A percentile compares a stretch with the other conserved stretches of the same genome.
Evolutionary conservation across 2,888 invertebrate species (phyloP).

Genomic region (Polydrusus tereticollis): DNA sequence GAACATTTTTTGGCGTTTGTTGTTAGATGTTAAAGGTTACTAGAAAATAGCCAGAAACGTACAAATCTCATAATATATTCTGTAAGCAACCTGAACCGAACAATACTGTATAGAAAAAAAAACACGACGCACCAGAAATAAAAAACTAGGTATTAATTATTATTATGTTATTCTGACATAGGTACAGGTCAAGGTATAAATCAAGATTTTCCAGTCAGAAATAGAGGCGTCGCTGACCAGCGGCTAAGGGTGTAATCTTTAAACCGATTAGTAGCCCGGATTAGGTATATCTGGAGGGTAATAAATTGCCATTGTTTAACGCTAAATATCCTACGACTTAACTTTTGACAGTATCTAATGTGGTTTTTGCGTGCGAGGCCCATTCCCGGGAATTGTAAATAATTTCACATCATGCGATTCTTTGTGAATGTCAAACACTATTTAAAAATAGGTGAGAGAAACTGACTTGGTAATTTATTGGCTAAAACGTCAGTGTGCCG

Average conservation of each 20-base stretch:
- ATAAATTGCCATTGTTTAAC: conserved; percentile 50
- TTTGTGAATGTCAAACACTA: conserved; percentile 47
- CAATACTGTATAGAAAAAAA: too few relatives aligned
- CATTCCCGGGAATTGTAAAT: conserved; percentile 45
- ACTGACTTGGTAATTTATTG: conserved; percentile 49
- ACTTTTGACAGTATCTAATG: conserved; percentile 49
- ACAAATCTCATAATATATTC: too few relatives aligned
- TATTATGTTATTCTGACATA: too few relatives aligned
- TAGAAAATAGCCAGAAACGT: too few relatives aligned
- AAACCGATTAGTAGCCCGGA: conserved; percentile 24
- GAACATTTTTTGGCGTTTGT: too few relatives aligned
- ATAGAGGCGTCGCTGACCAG: conserved; percentile 15
- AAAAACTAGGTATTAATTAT: too few relatives aligned
- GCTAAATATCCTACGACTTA: conserved; percentile 26
- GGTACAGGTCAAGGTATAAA: too few relatives aligned
- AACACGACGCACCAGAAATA: too few relatives aligned
- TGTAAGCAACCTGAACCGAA: too few relatives aligned
- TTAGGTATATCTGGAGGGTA: conserved; percentile 36
- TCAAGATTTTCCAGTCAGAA: neutral
- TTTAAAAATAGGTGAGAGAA: conserved; percentile 41
- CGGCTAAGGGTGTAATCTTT: conserved; percentile 22
- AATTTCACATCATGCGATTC: conserved; percentile 51
- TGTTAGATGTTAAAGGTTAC: too few relatives aligned
- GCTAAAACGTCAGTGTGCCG: conserved; percentile 34
- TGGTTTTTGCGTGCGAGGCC: conserved; percentile 45